Percentiles rank a stretch among this genome's conserved stretches.
Conservation (phyloP, 2,888 invertebrate species). For the Drosophila cracens region DNA sequence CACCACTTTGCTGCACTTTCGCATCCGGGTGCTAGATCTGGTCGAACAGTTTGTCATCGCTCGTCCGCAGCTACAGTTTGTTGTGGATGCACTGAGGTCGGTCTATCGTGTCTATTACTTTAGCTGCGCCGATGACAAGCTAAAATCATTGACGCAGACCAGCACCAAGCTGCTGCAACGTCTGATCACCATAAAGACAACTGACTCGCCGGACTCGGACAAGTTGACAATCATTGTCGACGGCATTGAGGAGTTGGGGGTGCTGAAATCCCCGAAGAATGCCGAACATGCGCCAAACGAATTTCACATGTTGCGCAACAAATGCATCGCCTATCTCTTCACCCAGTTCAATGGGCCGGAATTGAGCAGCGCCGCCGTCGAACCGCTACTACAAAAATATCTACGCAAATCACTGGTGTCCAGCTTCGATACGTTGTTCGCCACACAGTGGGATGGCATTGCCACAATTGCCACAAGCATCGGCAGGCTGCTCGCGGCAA, state of each 20-base stretch:
- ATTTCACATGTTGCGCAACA: conserved; percentile 35
- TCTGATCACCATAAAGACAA: conserved; percentile 18
- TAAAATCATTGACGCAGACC: conserved; percentile 38
- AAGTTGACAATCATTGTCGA: conserved; percentile 28
- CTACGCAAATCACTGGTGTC: conserved; percentile 18
- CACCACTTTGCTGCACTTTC: conserved; percentile 60
- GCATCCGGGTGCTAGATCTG: conserved; percentile 58
- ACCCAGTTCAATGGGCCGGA: conserved; percentile 28
- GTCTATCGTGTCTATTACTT: conserved; percentile 30
- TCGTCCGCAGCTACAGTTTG: conserved; percentile 31
- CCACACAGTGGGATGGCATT: conserved; percentile 40
- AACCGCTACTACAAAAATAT: conserved; percentile 31
- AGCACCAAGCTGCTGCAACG: conserved; percentile 46
- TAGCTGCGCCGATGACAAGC: conserved; percentile 13
- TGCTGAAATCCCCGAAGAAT: neutral
- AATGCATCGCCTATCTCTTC: conserved; percentile 50
- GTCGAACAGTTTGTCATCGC: conserved; percentile 41
- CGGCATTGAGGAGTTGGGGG: conserved; percentile 40
- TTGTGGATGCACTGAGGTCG: conserved; percentile 43
- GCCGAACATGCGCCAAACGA: neutral
- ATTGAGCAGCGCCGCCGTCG: conserved; percentile 8
- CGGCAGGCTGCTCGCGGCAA: conserved; percentile 5
- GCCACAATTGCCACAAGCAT: conserved; percentile 22
- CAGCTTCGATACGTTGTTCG: conserved; percentile 47
- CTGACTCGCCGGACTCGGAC: neutral